Percentiles rank a stretch among this genome's conserved stretches.
These are phyloP conservation scores for Antechinus flavipes DNA, from an alignment of 2,113 vertebrate species.

Conservation along the genomic window DNA sequence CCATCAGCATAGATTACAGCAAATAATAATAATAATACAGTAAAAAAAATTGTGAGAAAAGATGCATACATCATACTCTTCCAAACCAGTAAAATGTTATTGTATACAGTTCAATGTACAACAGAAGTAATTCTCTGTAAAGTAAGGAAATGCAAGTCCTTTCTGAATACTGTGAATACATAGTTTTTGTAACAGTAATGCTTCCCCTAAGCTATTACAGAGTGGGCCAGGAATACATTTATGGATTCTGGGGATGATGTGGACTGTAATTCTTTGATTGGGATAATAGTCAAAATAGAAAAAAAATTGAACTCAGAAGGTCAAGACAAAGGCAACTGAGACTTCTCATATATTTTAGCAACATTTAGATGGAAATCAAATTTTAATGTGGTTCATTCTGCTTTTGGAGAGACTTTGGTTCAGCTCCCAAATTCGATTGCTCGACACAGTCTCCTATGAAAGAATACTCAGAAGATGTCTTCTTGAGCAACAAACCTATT, in stretches of 20 bases:
- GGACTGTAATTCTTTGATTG: conserved; percentile 84
- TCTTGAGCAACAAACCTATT: conserved; percentile 98
- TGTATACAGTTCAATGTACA: conserved; percentile 84
- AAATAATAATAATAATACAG: conserved; percentile 81
- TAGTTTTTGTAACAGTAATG: conserved; percentile 80
- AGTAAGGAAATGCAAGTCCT: conserved; percentile 83
- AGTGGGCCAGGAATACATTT: conserved; percentile 82
- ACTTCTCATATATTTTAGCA: conserved; percentile 89
- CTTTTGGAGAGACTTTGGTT: conserved; percentile 93
- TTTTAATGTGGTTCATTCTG: conserved; percentile 89
- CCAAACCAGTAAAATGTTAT: conserved; percentile 88
- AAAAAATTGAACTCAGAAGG: conserved; percentile 83
- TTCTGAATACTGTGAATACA: conserved; percentile 83
- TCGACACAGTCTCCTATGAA: conserved; percentile 93
- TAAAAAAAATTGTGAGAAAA: conserved; percentile 86
- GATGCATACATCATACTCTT: conserved; percentile 86
- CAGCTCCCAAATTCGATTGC: conserved; percentile 93
- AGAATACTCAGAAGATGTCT: conserved; percentile 86
- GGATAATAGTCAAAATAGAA: conserved; percentile 77
- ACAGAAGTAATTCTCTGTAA: conserved; percentile 81
- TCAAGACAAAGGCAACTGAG: conserved; percentile 90
- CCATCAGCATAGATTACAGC: conserved; percentile 90
- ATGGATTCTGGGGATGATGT: conserved; percentile 73
- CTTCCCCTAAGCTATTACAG: conserved; percentile 85
- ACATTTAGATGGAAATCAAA: conserved; percentile 90